Base-by-base conservation (phyloP, 1,140 invertebrate genomes). In the Drosophila rhopaloa region DNA sequence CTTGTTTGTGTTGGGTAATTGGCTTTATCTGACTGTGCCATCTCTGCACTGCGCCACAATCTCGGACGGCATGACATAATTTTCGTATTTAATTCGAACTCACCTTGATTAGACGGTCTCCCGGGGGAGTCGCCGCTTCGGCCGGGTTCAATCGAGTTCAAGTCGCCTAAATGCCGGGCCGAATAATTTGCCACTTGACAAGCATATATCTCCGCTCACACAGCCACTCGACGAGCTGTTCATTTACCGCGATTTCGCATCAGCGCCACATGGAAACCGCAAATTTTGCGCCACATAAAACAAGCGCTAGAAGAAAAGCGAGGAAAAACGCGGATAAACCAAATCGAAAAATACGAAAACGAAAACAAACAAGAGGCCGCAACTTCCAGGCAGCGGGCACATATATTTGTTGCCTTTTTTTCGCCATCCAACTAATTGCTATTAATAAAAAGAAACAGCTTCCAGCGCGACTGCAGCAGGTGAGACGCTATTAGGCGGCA, bases 91-190 rank as follows among this genome's bases (percentile, higher is more conserved):
- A 62, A 79, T 88, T 59, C 79, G 71, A 14, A 44, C 75, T 67
- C 75, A 79, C 75, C 85, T 82, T 83, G 82, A 88, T 86, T 88
- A 76, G 83, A 86, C 82, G 82, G 68, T 76, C 74, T 56, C 73
- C 71, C 55, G 37, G 53, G 55, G 58, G 50, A 50, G 19, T 35
- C 37, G 27, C 38, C 59, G 51, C 14, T 8, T 47, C 37, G 32
- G 27, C 16, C 43, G 63, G 46, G 82, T 86, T 85, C 82, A 85
- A 78, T 71, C 53, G 79, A 85, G 82, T 85, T 85, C 82, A 78
- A 81, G 84, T 41, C 75, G 61, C 70, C 74, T 78, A 81, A 78
- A 74, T 74, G 53, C 38, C 48, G 53, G 24, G 14, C 55, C 54
- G 57, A 48, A 67, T 76, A 61, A 77, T 77, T 77, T 77, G 44